Evolutionary conservation across 2,797 vertebrate genomes (phyloP).

Genomic region (Psittacula derbiana): DNA sequence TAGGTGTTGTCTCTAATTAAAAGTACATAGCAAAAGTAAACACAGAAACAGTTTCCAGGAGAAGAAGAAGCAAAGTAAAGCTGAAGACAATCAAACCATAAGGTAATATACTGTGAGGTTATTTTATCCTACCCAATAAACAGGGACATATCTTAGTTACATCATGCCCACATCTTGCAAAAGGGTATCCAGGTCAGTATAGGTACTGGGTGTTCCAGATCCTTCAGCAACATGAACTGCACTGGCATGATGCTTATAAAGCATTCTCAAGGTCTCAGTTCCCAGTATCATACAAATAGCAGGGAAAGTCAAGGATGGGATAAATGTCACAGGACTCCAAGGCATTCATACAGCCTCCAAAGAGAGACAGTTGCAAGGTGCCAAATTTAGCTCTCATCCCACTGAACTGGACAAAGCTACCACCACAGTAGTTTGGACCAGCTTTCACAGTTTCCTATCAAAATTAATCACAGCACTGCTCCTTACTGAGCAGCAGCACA

Average conservation of each 20-base stretch:
- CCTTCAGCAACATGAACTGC: background rate
- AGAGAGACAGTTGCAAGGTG: background rate
- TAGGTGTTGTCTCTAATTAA: background rate
- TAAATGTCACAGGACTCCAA: background rate
- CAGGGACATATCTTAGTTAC: background rate
- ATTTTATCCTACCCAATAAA: background rate
- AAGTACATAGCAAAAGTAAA: background rate
- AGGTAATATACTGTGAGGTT: background rate
- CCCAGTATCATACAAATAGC: background rate
- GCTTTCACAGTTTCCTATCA: background rate
- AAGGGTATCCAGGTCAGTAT: background rate
- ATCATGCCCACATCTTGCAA: background rate
- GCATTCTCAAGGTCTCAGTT: background rate
- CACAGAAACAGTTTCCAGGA: background rate
- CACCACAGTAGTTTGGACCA: background rate
- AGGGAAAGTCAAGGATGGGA: background rate
- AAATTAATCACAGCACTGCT: background rate
- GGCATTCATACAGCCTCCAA: background rate
- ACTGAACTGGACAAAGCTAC: background rate
- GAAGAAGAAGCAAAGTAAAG: background rate
- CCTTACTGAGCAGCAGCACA: background rate
- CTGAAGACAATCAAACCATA: background rate
- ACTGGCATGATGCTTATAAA: background rate
- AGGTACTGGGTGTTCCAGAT: background rate
- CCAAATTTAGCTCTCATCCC: background rate